Percentiles rank a stretch among this genome's conserved stretches.
phyloP scores from a whole-genome alignment of 2,888 invertebrate species.

The Ophion ventricosus region DNA sequence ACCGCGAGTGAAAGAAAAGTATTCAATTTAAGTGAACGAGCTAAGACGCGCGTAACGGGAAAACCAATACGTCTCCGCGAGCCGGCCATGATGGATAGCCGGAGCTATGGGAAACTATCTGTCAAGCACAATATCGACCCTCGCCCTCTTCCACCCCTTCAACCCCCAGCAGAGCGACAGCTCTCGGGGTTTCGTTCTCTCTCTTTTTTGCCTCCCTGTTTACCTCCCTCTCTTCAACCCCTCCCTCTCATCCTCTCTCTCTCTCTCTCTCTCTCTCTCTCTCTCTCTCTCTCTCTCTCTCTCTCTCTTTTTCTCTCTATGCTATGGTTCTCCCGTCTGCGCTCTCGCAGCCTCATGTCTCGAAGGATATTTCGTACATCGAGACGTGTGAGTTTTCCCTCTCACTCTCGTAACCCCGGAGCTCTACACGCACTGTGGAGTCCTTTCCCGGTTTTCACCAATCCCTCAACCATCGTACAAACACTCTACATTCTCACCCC shows the following conservation, averaged over 20 bases:
- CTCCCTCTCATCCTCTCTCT: constrained; percentile 32
- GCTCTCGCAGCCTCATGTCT: constrained; percentile 52
- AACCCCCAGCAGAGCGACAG: constrained; percentile 75
- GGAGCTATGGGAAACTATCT: constrained; percentile 83
- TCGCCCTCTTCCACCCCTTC: constrained; percentile 77
- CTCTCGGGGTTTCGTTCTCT: constrained; percentile 68
- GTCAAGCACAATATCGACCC: constrained; percentile 84
- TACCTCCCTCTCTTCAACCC: neutral
- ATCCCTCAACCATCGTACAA: constrained; percentile 65
- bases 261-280: constrained; percentile 35
- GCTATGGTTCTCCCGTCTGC: constrained; percentile 36
- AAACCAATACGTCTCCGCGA: constrained; percentile 81
- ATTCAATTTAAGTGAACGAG: constrained; percentile 78
- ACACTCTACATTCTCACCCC: constrained; percentile 45
- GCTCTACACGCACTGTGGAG: constrained; percentile 6
- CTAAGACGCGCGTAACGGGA: constrained; percentile 79
- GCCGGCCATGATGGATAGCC: constrained; percentile 83
- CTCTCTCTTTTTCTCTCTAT: constrained; percentile 37
- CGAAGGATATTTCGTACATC: constrained; percentile 57
- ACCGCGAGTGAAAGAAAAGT: constrained; percentile 66
- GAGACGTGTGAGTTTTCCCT: constrained; percentile 55
- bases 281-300: constrained; percentile 20
- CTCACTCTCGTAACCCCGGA: constrained; percentile 12
- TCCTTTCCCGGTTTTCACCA: constrained; percentile 56
- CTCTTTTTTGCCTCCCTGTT: constrained; percentile 16